Conservation (phyloP, 1,140 invertebrate species). For the Aphis craccivora region DNA sequence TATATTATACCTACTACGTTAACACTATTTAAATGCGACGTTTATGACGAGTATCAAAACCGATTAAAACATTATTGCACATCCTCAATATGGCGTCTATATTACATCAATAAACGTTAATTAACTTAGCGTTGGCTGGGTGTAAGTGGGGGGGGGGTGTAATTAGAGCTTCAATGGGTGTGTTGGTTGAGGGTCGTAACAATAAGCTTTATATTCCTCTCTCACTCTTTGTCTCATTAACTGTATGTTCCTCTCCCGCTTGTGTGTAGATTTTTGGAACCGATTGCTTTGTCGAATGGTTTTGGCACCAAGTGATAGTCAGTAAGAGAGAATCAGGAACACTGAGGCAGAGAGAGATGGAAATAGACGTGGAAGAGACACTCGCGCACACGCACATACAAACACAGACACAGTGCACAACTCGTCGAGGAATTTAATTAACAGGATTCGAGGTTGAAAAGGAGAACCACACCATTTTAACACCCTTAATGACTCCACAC, state of each 20-base stretch:
- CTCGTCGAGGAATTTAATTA: constrained; percentile 52
- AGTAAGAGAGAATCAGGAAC: neutral
- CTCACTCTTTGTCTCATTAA: constrained; percentile 1
- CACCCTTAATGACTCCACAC: constrained; percentile 52
- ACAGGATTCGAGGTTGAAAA: constrained; percentile 48
- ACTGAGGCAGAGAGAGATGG: neutral
- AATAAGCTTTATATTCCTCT: constrained; percentile 15
- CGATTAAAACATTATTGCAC: neutral
- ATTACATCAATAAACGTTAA: constrained; percentile 48
- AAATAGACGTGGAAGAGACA: neutral
- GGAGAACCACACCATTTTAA: constrained; percentile 48
- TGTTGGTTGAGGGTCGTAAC: constrained; percentile 39
- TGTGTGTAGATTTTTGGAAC: neutral
- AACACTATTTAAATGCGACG: neutral
- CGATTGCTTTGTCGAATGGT: constrained; percentile 39
- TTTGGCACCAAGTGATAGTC: constrained; percentile 35
- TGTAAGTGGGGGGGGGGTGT: neutral
- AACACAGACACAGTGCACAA: constrained; percentile 27
- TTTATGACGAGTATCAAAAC: neutral
- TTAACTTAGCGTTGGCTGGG: neutral
- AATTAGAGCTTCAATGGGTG: constrained; percentile 42
- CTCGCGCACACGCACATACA: neutral
- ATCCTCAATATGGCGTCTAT: neutral
- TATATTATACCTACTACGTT: neutral
- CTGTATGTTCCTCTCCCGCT: neutral